Evolutionary conservation across 2,113 vertebrate genomes (phyloP).

Genomic region (Plecotus auritus): DNA sequence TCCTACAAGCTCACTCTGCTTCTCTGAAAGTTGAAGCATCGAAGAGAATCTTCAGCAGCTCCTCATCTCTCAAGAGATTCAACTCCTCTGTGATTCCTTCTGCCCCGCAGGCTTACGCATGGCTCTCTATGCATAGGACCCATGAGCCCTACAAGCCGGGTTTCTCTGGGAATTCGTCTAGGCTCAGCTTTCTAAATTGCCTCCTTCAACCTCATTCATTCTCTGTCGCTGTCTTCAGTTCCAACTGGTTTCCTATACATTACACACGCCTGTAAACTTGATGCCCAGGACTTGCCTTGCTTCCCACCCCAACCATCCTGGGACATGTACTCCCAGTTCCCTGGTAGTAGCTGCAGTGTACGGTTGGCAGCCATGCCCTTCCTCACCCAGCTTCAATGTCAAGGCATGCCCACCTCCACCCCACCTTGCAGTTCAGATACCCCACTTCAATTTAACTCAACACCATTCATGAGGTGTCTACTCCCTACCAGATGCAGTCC

Average conservation of each 20-base stretch:
- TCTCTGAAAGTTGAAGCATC: background rate
- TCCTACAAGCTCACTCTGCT: background rate
- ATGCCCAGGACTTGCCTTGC: background rate
- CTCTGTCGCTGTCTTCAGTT: background rate
- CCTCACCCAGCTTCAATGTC: background rate
- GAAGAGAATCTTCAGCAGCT: background rate
- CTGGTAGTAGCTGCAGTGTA: background rate
- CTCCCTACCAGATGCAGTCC: background rate
- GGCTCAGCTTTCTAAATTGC: background rate
- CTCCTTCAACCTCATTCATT: background rate
- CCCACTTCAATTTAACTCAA: background rate
- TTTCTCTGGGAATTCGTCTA: background rate
- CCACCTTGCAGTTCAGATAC: background rate
- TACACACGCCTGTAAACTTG: background rate
- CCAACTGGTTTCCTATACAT: background rate
- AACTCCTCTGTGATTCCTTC: background rate
- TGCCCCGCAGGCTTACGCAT: background rate
- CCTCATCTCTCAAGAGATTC: background rate
- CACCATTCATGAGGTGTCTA: background rate
- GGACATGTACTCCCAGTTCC: background rate
- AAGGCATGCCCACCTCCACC: background rate
- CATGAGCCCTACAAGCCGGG: background rate
- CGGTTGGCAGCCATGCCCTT: background rate
- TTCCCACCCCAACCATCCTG: background rate
- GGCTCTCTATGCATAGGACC: background rate